phyloP scores from a whole-genome alignment of 2,113 vertebrate genomes.

The Chamaetylas fuelleborni region DNA sequence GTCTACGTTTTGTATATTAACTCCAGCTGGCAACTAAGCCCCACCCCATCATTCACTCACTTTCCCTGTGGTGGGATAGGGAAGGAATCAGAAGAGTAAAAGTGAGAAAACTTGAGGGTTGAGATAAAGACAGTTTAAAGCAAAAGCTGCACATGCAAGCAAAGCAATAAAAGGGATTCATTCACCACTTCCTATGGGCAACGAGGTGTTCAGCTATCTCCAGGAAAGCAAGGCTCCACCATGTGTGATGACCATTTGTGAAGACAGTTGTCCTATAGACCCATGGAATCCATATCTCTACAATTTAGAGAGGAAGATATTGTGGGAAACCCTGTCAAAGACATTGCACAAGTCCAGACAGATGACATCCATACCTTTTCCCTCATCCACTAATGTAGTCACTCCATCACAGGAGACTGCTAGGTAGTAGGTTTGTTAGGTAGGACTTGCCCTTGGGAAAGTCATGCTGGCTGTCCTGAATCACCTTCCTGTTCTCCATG shows the following conservation, averaged over 20 bases:
- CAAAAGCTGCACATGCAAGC: neutral
- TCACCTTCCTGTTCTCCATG: neutral
- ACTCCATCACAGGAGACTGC: neutral
- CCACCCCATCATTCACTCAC: rapidly evolving
- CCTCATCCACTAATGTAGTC: neutral
- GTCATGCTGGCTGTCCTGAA: neutral
- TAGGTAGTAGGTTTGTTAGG: neutral
- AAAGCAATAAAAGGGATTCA: neutral
- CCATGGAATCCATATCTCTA: neutral
- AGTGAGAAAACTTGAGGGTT: neutral
- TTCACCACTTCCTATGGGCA: neutral
- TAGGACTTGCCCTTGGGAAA: neutral
- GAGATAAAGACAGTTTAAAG: neutral
- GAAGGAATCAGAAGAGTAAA: neutral
- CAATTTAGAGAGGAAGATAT: neutral
- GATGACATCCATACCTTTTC: neutral
- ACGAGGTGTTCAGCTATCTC: neutral
- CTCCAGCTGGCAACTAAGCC: neutral
- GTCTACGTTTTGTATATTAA: neutral
- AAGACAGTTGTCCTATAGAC: neutral
- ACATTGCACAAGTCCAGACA: neutral
- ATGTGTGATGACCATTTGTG: neutral
- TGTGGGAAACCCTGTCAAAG: rapidly evolving
- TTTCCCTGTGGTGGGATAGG: neutral
- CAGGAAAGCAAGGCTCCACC: neutral